Percentiles rank a stretch among this genome's conserved stretches.
These are phyloP conservation scores for Pelecanoides urinatrix DNA, from an alignment of 2,113 vertebrate species.

Conservation along the genomic window DNA sequence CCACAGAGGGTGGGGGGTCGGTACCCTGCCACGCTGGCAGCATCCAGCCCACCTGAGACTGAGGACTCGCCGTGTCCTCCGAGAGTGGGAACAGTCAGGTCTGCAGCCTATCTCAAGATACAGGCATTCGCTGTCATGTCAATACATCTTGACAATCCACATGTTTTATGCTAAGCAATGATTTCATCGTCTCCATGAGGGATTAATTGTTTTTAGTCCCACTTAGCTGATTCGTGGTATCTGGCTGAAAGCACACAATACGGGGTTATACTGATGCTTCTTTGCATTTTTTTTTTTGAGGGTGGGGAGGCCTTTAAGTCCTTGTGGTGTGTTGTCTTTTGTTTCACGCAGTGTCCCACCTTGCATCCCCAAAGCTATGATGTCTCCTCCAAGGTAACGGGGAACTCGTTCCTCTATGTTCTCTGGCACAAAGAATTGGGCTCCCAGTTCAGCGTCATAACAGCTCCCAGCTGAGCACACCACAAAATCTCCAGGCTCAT, in stretches of 20 bases:
- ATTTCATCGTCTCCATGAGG: not conserved
- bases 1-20: not conserved
- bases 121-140: not conserved
- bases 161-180: not conserved
- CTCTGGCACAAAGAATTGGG: not conserved
- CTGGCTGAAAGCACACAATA: not conserved
- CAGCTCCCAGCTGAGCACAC: not conserved
- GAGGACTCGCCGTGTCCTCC: rapidly evolving
- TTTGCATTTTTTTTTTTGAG: not conserved
- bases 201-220: not conserved
- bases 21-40: not conserved
- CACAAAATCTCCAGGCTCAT: not conserved
- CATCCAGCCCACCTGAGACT: not conserved
- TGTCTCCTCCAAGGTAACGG: not conserved
- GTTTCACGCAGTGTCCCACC: not conserved
- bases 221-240: not conserved
- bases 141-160: not conserved
- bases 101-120: not conserved
- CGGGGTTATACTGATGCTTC: not conserved
- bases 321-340: not conserved
- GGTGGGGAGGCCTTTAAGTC: not conserved
- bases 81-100: not conserved
- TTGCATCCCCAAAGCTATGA: not conserved
- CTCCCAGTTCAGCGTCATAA: not conserved
- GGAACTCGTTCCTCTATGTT: not conserved